Evolutionary conservation across 2,888 invertebrate species (phyloP).

Genomic region (Dascillus cervinus): DNA sequence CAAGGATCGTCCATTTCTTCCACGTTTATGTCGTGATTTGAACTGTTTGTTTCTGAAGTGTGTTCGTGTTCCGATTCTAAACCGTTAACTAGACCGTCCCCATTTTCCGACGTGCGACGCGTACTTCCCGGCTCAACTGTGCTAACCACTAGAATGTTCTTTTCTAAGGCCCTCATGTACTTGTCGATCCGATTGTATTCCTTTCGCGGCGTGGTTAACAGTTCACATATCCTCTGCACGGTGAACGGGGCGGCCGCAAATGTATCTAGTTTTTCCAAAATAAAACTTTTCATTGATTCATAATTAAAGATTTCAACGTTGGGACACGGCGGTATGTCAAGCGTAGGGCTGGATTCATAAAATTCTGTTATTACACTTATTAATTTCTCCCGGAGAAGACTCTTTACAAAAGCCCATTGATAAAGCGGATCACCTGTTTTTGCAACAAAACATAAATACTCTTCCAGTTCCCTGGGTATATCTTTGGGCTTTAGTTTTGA

Average conservation of each 20-base stretch:
- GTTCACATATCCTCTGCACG: conserved; percentile 90
- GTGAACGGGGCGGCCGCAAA: conserved; percentile 92
- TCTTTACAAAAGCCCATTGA: conserved; percentile 83
- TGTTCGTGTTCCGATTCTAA: conserved; percentile 51
- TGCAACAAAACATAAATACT: conserved; percentile 83
- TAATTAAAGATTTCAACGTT: conserved; percentile 89
- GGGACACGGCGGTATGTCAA: conserved; percentile 78
- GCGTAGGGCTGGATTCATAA: conserved; percentile 65
- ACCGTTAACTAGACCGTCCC: conserved; percentile 56
- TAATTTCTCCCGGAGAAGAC: conserved; percentile 81
- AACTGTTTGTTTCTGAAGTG: conserved; percentile 43
- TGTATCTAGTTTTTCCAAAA: conserved; percentile 72
- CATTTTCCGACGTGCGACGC: conserved; percentile 59
- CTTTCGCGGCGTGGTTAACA: conserved; percentile 82
- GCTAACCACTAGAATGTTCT: conserved; percentile 83
- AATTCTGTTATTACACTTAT: conserved; percentile 82
- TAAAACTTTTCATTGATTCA: conserved; percentile 77
- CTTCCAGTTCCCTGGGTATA: conserved; percentile 82
- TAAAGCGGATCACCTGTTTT: conserved; percentile 91
- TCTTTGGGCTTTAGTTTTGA: conserved; percentile 67
- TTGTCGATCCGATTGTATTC: conserved; percentile 96
- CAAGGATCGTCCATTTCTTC: conserved; percentile 46
- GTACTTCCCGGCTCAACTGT: conserved; percentile 62
- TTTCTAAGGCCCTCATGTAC: conserved; percentile 94
- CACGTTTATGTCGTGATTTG: conserved; percentile 48